Percentiles rank a stretch among this genome's conserved stretches.
These are phyloP conservation scores for Amazona ochrocephala DNA, from an alignment of 2,797 vertebrate species.

Conservation along the genomic window DNA sequence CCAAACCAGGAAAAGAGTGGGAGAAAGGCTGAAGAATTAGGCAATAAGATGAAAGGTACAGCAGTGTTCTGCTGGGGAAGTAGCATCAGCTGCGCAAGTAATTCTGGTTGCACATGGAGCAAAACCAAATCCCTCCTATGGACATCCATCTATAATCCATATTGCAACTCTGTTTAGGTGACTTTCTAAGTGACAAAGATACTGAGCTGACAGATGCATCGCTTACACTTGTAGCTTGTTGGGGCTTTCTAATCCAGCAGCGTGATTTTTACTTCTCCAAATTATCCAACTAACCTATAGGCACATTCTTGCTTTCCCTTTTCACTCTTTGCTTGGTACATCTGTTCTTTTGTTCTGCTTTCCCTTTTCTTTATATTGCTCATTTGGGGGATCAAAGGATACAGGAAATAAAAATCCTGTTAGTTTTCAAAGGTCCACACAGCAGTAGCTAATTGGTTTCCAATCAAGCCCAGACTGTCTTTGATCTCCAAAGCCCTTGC, in stretches of 20 bases:
- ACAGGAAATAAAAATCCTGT: constrained; percentile 50
- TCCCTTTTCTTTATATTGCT: constrained; percentile 10
- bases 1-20: background rate
- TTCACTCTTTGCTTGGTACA: background rate
- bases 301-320: background rate
- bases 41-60: background rate
- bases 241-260: background rate
- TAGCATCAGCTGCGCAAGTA: background rate
- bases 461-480: constrained; percentile 41
- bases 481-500: constrained; percentile 26
- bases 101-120: background rate
- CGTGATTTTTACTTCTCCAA: background rate
- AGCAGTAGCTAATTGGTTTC: constrained; percentile 59
- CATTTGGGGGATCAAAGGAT: constrained; percentile 20
- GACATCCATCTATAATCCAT: background rate
- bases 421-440: constrained; percentile 31
- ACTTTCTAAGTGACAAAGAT: background rate
- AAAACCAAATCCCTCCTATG: background rate
- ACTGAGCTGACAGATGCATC: background rate
- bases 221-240: background rate
- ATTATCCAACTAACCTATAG: background rate
- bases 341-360: constrained; percentile 13
- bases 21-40: background rate
- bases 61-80: background rate
- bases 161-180: background rate